Evolutionary conservation across 1,140 invertebrate species (phyloP), one percentile per base, ranked within the genome.

Genomic region (Eciton burchellii): DNA sequence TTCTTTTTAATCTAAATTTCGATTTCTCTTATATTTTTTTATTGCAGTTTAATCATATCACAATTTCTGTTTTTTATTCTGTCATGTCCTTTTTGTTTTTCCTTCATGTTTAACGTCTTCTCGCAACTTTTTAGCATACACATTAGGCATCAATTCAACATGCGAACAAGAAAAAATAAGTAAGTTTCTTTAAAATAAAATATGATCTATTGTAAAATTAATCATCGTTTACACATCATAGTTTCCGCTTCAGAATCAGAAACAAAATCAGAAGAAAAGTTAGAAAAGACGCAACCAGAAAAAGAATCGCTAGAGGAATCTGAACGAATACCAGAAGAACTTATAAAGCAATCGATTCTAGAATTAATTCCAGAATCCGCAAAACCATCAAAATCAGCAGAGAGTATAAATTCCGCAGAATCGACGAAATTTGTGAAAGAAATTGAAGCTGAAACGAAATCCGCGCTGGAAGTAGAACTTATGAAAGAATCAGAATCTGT

Each of bases 51-150:
- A 35, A 35, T 6, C 35, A 6, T 3, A 6, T 35, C 35, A 35
- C 6, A 35, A 2, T 35, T 35, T 35, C 35, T 35, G 35, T 35
- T 35, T 35, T 35, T 35, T 3, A 35, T 54, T 77, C 49, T 68
- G 56, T 49, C 56, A 59, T 65, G 29, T 14, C 45, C 45, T 19
- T 59, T 3, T 43, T 8, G 6, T 24, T 2, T n/a, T 57, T 66
- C 47, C 26, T 4, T 4, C 12, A 9, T 72, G 43, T 87, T 16
- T 87, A 49, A 87, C 45, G 59, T 82, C 9, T 14, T 68, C 16
- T 43, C 21, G 72, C 62, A 77, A 62, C 90, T 35, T 92, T 93
- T 90, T 92, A 93, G 92, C 90, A 76, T 91, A 92, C 77, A 92
- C 92, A 26, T 84, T 92, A 87, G 89, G 88, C 68, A 66, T 83